Evolutionary conservation across 2,797 vertebrate genomes (phyloP).

Genomic region (Podarcis siculus): DNA sequence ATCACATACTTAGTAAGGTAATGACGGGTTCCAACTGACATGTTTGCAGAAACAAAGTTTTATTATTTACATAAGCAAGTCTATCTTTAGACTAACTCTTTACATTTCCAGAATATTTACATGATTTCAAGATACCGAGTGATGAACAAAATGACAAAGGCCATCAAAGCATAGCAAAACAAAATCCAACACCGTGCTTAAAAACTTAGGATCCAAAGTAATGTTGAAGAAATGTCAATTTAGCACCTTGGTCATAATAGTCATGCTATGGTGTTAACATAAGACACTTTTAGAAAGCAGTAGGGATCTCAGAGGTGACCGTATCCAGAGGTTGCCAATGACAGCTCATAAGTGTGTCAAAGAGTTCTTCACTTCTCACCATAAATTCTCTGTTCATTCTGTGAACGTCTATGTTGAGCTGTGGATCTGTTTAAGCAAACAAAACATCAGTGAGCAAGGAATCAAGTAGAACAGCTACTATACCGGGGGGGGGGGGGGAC

Average conservation of each 20-base stretch:
- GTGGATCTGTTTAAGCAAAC: constrained; percentile 81
- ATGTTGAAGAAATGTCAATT: constrained; percentile 74
- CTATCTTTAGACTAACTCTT: constrained; percentile 74
- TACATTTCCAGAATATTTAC: constrained; percentile 79
- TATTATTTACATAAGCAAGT: constrained; percentile 78
- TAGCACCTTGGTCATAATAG: constrained; percentile 77
- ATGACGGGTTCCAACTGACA: constrained; percentile 63
- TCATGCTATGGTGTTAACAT: constrained; percentile 71
- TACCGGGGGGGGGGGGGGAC: not conserved
- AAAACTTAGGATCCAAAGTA: constrained; percentile 73
- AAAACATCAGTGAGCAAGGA: constrained; percentile 26
- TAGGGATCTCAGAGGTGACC: constrained; percentile 82
- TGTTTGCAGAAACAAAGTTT: constrained; percentile 75
- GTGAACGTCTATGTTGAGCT: constrained; percentile 86
- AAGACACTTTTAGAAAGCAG: constrained; percentile 72
- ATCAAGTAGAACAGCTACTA: not conserved
- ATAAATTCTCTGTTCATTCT: constrained; percentile 90
- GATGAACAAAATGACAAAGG: constrained; percentile 71
- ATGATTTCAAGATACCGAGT: constrained; percentile 73
- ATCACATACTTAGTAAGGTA: constrained; percentile 21
- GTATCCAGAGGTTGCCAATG: constrained; percentile 92
- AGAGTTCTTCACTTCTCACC: constrained; percentile 92
- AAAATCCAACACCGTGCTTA: constrained; percentile 76
- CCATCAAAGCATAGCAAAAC: constrained; percentile 70
- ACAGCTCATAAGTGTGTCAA: constrained; percentile 89